Conservation (phyloP, 2,797 vertebrate species). For the Loriculus beryllinus region DNA sequence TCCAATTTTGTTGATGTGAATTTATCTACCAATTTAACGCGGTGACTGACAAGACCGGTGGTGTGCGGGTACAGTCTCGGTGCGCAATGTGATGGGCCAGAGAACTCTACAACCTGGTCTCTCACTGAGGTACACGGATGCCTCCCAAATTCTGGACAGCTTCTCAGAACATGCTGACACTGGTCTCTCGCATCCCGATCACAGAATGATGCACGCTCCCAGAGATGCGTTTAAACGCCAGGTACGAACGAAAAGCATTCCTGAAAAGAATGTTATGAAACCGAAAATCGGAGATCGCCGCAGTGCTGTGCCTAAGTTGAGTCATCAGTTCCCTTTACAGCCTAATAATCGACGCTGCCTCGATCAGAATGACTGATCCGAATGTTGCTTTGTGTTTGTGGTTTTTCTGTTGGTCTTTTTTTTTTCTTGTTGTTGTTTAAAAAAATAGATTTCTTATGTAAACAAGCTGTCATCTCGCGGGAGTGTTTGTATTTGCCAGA, state of each 20-base stretch:
- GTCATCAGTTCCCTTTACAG: slow-evolving; percentile 80
- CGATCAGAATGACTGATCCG: slow-evolving; percentile 76
- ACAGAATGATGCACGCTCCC: neutral
- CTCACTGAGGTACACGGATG: accelerated
- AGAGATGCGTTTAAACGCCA: slow-evolving; percentile 55
- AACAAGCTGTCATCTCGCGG: slow-evolving; percentile 66
- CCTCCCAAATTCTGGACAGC: neutral
- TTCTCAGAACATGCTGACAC: accelerated
- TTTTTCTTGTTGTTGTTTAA: neutral
- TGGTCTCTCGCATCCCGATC: neutral
- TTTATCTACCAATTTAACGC: neutral
- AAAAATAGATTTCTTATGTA: slow-evolving; percentile 56
- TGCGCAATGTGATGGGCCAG: accelerated
- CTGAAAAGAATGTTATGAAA: slow-evolving; percentile 82
- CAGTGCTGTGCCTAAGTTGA: slow-evolving; percentile 71
- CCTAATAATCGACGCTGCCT: slow-evolving; percentile 77
- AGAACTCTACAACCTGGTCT: neutral
- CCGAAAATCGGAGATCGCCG: slow-evolving; percentile 78
- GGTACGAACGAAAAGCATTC: slow-evolving; percentile 76
- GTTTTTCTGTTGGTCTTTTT: slow-evolving; percentile 17
- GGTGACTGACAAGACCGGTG: neutral
- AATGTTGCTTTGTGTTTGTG: slow-evolving; percentile 64
- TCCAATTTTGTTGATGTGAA: slow-evolving; percentile 10
- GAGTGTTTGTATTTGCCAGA: slow-evolving; percentile 63
- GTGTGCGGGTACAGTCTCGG: accelerated